Percentiles rank a stretch among this genome's conserved stretches.
Evolutionary conservation across 2,113 vertebrate species (phyloP).

Genomic region (Takifugu bimaculatus): DNA sequence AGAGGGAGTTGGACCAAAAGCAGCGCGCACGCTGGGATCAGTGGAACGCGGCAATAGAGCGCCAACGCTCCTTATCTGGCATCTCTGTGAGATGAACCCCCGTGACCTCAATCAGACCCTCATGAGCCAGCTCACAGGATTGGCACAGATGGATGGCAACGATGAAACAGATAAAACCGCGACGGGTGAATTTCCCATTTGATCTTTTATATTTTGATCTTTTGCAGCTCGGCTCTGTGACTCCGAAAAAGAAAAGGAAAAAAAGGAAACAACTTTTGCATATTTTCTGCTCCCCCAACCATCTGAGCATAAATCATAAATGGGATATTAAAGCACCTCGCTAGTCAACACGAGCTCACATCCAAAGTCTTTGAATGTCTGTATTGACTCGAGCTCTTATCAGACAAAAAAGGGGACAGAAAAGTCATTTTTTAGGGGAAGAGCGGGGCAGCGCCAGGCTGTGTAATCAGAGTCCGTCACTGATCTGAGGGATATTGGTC

Average conservation of each 20-base stretch:
- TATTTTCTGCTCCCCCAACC: too few relatives aligned
- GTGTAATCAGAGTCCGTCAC: constrained; percentile 6
- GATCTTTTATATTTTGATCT: background rate
- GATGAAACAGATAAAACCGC: background rate
- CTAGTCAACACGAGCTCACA: too few relatives aligned
- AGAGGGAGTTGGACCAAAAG: constrained; percentile 68
- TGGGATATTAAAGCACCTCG: too few relatives aligned
- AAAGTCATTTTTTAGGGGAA: too few relatives aligned
- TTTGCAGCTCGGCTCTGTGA: background rate
- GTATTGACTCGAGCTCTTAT: too few relatives aligned
- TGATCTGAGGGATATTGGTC: background rate
- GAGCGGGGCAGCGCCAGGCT: too few relatives aligned
- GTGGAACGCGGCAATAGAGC: constrained; percentile 32
- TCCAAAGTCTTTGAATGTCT: too few relatives aligned
- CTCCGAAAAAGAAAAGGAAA: too few relatives aligned
- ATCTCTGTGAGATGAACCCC: constrained; percentile 40
- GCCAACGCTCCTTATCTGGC: constrained; percentile 39
- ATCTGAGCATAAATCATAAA: too few relatives aligned
- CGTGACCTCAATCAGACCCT: constrained; percentile 48
- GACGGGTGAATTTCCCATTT: too few relatives aligned
- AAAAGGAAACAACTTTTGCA: too few relatives aligned
- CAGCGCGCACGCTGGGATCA: constrained; percentile 60
- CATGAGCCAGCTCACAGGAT: constrained; percentile 44
- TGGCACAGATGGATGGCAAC: constrained; percentile 16
- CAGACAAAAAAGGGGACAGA: too few relatives aligned